These are phyloP conservation scores for Pseudotriccus pelzelni DNA, from an alignment of 2,797 vertebrate genomes.

Conservation along the genomic window DNA sequence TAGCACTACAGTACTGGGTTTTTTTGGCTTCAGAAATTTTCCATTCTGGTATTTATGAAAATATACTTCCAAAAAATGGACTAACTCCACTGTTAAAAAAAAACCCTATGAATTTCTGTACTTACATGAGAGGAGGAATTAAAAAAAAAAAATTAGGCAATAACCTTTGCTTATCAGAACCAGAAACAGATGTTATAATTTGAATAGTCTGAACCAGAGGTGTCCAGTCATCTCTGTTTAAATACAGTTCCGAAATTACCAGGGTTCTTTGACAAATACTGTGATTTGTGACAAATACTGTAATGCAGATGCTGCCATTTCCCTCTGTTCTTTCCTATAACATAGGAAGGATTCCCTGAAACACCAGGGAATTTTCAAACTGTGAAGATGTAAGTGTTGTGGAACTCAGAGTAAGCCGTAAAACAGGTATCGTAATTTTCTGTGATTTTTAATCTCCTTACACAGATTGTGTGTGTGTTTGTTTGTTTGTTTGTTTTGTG, in stretches of 20 bases:
- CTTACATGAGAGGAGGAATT: background rate
- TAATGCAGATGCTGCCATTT: background rate
- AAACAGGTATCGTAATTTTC: fast-evolving
- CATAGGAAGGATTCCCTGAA: background rate
- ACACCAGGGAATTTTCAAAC: background rate
- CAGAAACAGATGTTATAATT: background rate
- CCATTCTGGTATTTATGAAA: background rate
- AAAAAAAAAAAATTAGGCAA: background rate
- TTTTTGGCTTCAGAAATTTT: background rate
- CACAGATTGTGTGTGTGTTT: fast-evolving
- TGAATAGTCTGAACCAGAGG: background rate
- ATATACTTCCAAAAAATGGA: background rate
- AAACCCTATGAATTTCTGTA: background rate
- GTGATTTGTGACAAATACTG: background rate
- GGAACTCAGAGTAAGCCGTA: background rate
- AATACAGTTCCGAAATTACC: background rate
- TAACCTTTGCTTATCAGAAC: background rate
- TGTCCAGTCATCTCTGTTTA: background rate
- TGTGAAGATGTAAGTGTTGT: background rate
- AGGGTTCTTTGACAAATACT: background rate
- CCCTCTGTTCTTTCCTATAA: background rate
- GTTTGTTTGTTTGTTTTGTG: background rate
- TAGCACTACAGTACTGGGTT: background rate
- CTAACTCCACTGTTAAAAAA: background rate
- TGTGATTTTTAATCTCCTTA: background rate